Evolutionary conservation across 2,797 vertebrate genomes (phyloP).

Genomic region (Acanthurus lineatus): DNA sequence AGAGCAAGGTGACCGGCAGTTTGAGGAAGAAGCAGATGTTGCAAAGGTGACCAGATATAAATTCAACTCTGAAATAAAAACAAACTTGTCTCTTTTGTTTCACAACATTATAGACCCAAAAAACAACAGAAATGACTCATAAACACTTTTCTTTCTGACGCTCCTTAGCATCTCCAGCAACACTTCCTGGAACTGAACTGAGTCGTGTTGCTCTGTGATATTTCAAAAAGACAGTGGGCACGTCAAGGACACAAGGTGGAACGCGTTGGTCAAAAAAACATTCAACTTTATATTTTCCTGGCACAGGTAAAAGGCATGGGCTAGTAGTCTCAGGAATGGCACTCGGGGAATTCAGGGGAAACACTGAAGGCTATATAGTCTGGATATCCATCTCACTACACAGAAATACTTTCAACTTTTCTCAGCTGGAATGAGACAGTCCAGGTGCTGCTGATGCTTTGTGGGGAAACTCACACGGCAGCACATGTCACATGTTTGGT

Average conservation of each 20-base stretch:
- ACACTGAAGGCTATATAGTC: conserved; percentile 71
- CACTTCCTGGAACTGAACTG: conserved; percentile 54
- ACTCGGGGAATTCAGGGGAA: conserved; percentile 60
- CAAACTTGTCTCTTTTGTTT: conserved; percentile 8
- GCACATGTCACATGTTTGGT: conserved; percentile 54
- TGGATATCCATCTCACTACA: conserved; percentile 70
- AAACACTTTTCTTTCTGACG: conserved; percentile 9
- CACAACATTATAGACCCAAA: neutral
- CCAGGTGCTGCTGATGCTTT: conserved; percentile 38
- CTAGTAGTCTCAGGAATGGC: conserved; percentile 80
- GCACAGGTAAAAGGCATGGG: conserved; percentile 79
- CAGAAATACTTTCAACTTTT: conserved; percentile 61
- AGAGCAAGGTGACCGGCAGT: conserved; percentile 27
- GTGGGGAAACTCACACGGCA: conserved; percentile 36
- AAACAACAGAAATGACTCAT: conserved; percentile 16
- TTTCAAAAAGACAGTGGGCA: conserved; percentile 47
- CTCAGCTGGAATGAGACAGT: conserved; percentile 51
- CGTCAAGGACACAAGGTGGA: conserved; percentile 58
- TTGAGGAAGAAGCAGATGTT: conserved; percentile 52
- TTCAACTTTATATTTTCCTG: conserved; percentile 76
- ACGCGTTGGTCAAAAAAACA: conserved; percentile 60
- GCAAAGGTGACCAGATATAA: conserved; percentile 46
- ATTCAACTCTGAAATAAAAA: conserved; percentile 20
- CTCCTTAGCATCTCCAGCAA: conserved; percentile 27
- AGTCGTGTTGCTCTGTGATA: conserved; percentile 18